phyloP scores from a whole-genome alignment of 37 sponge, comb jelly and placozoan genomes.

The Beroe forskalii region DNA sequence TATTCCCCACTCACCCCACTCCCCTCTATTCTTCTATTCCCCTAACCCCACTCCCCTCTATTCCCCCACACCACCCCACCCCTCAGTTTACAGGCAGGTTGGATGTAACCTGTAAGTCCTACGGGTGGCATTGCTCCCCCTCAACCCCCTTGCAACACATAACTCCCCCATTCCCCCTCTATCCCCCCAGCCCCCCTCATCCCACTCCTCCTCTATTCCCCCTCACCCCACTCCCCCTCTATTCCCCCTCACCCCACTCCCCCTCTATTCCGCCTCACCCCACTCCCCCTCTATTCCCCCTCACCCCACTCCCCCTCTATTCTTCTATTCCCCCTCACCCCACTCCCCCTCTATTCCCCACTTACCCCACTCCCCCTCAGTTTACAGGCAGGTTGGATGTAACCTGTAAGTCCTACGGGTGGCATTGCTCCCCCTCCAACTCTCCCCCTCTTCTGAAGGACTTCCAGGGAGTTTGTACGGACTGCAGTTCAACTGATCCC shows the following conservation, averaged over 20 bases:
- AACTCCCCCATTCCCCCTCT: no score
- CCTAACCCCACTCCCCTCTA: not conserved
- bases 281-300: no score
- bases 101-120: not conserved
- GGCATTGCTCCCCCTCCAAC: not conserved
- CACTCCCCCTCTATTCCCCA: not conserved
- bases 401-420: not conserved
- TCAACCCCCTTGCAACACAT: no score
- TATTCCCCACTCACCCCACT: no score
- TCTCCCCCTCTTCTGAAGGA: not conserved
- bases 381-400: not conserved
- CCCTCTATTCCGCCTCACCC: no score
- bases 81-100: not conserved
- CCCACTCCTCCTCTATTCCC: no score
- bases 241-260: no score
- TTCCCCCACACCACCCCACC: not conserved
- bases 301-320: not conserved
- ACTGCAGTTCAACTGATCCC: not conserved
- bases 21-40: not conserved
- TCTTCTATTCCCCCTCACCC: no score
- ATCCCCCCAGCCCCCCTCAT: no score
- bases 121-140: no score
- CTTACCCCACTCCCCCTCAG: not conserved
- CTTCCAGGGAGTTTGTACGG: not conserved
- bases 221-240: no score